Base-by-base conservation (phyloP, 2,797 vertebrate species). In the Salarias fasciatus region DNA sequence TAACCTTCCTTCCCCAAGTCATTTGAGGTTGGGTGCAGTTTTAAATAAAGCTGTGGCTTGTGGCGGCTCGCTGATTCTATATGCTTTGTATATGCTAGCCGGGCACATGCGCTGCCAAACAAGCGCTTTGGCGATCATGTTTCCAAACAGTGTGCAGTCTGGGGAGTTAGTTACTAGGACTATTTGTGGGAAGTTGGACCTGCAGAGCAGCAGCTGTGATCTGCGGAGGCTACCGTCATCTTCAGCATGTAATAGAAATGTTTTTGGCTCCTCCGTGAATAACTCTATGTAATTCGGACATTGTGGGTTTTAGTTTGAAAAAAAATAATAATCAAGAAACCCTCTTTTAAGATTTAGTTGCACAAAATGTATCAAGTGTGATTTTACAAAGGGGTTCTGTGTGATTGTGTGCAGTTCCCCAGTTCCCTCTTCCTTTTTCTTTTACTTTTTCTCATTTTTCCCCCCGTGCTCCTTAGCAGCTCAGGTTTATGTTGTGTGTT, bases 41-140 rank as follows among this genome's bases (percentile, higher is more conserved):
- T 88, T 81, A 87, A 87, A 89, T 74, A 80, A 77, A 79, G 55
- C 75, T 79, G 85, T 45, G 81, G 81, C 67, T 78, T 83, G 81
- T 75, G 81, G 84, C 53, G 49, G 30, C 63, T 9, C 50, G 58
- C 65, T 64, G 65, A 56, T 53, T 77, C 69, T 74, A 75, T 84
- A 86, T 51, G 78, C 55, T 68, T 58, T 74, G 72, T 79, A 73
- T 75, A 72, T 12, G 59, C 55, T 40, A 44, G 29, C 10, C 3
- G 53, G 63, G 63, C 52, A 38, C 72, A 7, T 59, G 31, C 46
- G 8, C 31, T 54, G 59, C 63, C 72, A 54, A 67, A 55, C 65
- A 50, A 48, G 65, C 35, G 54, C 65, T 66, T 33, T 30, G 10
- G 57, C 6, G 24, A 83, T 85, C 70, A 10, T 63, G 70, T 83